These are phyloP conservation scores for Ormyrus nitidulus DNA, from an alignment of 2,888 invertebrate species.

Conservation along the genomic window DNA sequence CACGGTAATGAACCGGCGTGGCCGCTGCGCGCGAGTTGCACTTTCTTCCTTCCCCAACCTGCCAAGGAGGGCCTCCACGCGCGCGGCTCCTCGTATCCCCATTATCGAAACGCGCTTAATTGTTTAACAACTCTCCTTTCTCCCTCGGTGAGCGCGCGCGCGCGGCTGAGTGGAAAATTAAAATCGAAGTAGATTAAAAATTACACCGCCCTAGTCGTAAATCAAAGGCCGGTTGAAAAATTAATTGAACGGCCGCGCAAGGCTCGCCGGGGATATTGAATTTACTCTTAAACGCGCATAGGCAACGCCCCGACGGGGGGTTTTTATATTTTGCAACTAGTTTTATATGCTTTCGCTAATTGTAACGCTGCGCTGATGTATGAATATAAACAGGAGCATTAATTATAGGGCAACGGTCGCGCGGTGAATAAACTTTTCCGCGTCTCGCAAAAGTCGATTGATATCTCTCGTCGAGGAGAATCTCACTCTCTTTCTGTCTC, in stretches of 20 bases:
- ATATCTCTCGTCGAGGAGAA: too few species aligned
- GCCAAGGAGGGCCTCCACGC: neutral
- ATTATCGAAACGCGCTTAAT: conserved; percentile 56
- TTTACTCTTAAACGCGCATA: conserved; percentile 46
- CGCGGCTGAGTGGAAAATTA: conserved; percentile 50
- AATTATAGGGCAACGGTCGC: too few species aligned
- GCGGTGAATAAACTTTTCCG: too few species aligned
- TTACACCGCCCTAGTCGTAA: conserved; percentile 54
- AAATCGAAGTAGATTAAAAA: conserved; percentile 56
- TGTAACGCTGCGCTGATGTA: too few species aligned
- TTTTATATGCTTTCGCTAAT: too few species aligned
- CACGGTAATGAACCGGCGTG: conserved; percentile 52
- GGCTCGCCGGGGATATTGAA: conserved; percentile 38
- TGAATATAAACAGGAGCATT: too few species aligned
- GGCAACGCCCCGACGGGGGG: neutral
- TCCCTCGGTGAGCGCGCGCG: neutral
- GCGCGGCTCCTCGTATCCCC: conserved; percentile 31
- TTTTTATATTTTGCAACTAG: too few species aligned
- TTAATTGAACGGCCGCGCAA: conserved; percentile 43
- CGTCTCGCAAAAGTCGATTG: too few species aligned
- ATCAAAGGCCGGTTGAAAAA: conserved; percentile 55
- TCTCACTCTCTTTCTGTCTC: too few species aligned
- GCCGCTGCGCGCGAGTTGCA: conserved; percentile 28
- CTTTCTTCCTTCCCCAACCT: conserved; percentile 37
- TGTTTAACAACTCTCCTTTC: conserved; percentile 54